A percentile compares a stretch with the other conserved stretches of the same genome.
Conservation (phyloP, 1,140 invertebrate species). For the Dysdera silvatica region DNA sequence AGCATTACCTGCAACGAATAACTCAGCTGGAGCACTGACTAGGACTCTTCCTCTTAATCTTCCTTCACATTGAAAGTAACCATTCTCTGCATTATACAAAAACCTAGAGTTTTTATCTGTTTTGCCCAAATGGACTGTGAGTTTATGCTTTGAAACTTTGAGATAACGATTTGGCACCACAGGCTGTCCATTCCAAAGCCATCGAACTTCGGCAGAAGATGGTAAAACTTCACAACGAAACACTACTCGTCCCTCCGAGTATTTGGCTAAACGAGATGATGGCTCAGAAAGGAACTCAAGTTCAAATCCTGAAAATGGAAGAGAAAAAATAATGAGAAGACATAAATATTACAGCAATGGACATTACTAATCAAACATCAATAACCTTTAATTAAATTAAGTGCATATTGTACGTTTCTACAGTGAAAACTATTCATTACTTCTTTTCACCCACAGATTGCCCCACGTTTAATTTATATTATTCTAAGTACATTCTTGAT, state of each 20-base stretch:
- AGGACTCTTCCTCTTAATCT: conserved; percentile 20
- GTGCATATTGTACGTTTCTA: too few species aligned
- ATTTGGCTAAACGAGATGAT: conserved; percentile 6
- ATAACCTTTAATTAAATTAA: too few species aligned
- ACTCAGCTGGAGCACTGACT: conserved; percentile 33
- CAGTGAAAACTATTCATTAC: too few species aligned
- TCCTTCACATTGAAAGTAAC: conserved; percentile 32
- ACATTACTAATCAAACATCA: too few species aligned
- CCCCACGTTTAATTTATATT: too few species aligned
- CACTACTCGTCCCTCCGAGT: not conserved
- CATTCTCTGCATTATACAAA: not conserved
- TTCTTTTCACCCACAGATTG: too few species aligned
- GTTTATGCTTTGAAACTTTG: conserved; percentile 8
- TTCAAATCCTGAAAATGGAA: not conserved
- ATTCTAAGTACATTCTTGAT: too few species aligned
- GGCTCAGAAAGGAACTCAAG: conserved; percentile 25
- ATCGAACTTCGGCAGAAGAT: conserved; percentile 17
- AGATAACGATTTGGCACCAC: conserved; percentile 2
- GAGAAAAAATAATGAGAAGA: not conserved
- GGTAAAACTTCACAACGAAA: conserved; percentile 25
- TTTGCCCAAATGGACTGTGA: conserved; percentile 6
- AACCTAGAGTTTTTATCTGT: conserved; percentile 8
- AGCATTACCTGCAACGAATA: conserved; percentile 30
- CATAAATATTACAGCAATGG: too few species aligned
- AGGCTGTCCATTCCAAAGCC: conserved; percentile 29